Evolutionary conservation across 2,113 vertebrate genomes (phyloP).

Genomic region (Hippopotamus amphibius): DNA sequence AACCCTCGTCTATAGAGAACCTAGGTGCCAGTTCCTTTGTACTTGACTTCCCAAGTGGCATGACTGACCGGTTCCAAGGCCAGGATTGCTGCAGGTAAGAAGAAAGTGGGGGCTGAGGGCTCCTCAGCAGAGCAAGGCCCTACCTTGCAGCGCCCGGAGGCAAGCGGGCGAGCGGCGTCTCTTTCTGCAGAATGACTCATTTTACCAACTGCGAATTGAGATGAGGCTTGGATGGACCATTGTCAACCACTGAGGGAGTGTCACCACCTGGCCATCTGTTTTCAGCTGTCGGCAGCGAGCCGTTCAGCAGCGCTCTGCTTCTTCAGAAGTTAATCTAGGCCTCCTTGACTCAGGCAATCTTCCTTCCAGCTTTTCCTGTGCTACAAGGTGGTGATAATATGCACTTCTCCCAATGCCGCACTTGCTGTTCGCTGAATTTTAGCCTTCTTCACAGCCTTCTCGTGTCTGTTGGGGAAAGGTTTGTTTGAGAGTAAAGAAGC

Average conservation of each 20-base stretch:
- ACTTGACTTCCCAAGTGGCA: neutral
- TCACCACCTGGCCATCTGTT: neutral
- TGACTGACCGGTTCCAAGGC: neutral
- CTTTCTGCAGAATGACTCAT: neutral
- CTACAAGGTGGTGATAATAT: neutral
- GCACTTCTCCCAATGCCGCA: fast-evolving
- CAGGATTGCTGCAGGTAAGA: neutral
- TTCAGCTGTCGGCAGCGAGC: neutral
- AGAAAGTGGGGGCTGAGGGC: neutral
- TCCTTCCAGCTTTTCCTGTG: neutral
- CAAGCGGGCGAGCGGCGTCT: neutral
- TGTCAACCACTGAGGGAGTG: neutral
- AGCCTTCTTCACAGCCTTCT: neutral
- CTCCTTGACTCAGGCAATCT: neutral
- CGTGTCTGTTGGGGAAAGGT: neutral
- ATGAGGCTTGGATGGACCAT: neutral
- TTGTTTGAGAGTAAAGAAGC: neutral
- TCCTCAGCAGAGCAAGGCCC: neutral
- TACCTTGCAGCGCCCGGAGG: neutral
- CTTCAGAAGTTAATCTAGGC: neutral
- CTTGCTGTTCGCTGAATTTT: neutral
- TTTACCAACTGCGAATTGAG: neutral
- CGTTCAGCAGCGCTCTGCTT: neutral
- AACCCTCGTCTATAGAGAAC: neutral
- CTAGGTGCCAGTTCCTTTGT: neutral